phyloP scores from a whole-genome alignment of 2,888 invertebrate genomes.

The Argyra leucocephala region DNA sequence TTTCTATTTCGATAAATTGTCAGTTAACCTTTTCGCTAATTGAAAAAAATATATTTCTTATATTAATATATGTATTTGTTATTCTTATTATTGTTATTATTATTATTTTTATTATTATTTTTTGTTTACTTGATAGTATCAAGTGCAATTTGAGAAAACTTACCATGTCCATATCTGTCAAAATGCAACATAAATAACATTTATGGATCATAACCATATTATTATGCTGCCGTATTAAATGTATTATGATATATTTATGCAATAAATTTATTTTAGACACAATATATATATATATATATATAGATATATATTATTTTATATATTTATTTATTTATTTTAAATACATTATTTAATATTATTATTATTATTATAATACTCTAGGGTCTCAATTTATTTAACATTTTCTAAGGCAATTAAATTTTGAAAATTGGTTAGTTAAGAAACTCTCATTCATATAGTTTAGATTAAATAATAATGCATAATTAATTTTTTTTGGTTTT shows the following conservation, averaged over 20 bases:
- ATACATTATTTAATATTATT: not conserved
- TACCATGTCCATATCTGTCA: slow-evolving; percentile 1
- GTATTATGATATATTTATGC: not conserved
- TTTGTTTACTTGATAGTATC: not conserved
- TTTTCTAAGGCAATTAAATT: slow-evolving; percentile 6
- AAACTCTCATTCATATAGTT: too few species aligned
- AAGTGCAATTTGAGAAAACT: slow-evolving; percentile 3
- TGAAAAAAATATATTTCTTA: too few species aligned
- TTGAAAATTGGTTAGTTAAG: not conserved
- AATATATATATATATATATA: not conserved
- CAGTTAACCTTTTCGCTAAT: not conserved
- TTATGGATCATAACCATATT: slow-evolving; percentile 6
- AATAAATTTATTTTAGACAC: not conserved
- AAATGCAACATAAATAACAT: not conserved
- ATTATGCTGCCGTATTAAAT: slow-evolving; percentile 4
- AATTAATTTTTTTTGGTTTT: too few species aligned
- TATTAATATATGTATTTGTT: too few species aligned
- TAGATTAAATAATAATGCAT: too few species aligned
- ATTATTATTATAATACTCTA: not conserved
- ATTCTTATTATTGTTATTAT: not conserved
- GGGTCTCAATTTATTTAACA: slow-evolving; percentile 6
- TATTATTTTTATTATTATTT: not conserved
- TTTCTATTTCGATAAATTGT: not conserved
- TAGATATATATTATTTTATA: not conserved
- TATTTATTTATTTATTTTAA: not conserved